phyloP scores from a whole-genome alignment of 2,888 invertebrate genomes.

The Drosophila emarginata region DNA sequence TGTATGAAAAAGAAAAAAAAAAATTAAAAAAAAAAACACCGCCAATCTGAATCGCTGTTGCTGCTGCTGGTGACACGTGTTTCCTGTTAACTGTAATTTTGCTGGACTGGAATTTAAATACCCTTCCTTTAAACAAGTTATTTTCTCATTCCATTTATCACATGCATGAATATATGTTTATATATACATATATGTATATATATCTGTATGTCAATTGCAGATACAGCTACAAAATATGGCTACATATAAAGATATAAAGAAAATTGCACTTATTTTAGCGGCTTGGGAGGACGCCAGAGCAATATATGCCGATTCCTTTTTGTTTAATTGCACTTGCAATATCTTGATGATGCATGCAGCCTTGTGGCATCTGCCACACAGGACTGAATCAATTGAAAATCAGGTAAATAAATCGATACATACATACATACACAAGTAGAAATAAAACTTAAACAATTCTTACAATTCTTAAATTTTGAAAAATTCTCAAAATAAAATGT shows the following conservation, averaged over 20 bases:
- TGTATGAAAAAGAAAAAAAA: background rate
- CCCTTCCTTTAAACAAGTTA: background rate
- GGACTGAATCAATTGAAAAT: background rate
- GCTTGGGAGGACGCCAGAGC: conserved; percentile 29
- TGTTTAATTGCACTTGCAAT: conserved; percentile 69
- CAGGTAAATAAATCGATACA: background rate
- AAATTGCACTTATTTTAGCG: conserved; percentile 38
- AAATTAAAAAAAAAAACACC: too few relatives aligned
- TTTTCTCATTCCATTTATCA: too few relatives aligned
- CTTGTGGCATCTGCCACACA: conserved; percentile 33
- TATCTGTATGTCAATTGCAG: conserved; percentile 11
- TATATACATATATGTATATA: too few relatives aligned
- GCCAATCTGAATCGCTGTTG: background rate
- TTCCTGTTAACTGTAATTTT: background rate
- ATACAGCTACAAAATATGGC: conserved; percentile 5
- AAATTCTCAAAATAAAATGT: too few relatives aligned
- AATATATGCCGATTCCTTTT: conserved; percentile 57
- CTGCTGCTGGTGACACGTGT: background rate
- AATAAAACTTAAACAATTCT: too few relatives aligned
- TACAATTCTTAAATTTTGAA: too few relatives aligned
- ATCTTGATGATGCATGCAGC: conserved; percentile 40
- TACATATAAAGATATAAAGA: conserved; percentile 20
- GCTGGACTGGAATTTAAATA: background rate
- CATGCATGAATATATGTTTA: too few relatives aligned
- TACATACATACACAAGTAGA: background rate